phyloP scores from a whole-genome alignment of 2,888 invertebrate genomes.

The Eupsilia transversa region DNA sequence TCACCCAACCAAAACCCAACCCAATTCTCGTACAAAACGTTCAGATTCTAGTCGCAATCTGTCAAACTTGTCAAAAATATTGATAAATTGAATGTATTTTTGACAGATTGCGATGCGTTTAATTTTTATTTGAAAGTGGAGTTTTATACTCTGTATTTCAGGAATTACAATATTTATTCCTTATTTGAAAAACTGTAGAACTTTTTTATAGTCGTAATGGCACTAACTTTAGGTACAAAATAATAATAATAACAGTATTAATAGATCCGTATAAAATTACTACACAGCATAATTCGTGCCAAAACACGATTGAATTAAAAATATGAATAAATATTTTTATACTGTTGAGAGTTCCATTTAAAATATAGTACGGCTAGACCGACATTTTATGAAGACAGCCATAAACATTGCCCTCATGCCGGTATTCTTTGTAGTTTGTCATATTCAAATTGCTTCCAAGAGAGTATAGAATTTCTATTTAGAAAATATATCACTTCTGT shows the following conservation, averaged over 20 bases:
- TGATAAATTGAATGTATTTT: too few relatives aligned
- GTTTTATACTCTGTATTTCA: not conserved
- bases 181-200: not conserved
- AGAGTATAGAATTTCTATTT: conserved; percentile 31
- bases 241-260: not conserved
- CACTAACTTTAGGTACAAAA: not conserved
- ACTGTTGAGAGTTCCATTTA: not conserved
- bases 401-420: conserved; percentile 24
- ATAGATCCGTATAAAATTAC: not conserved
- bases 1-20: too few relatives aligned
- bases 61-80: too few relatives aligned
- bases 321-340: conserved; percentile 3
- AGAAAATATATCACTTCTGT: conserved; percentile 12
- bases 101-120: too few relatives aligned
- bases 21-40: too few relatives aligned
- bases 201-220: not conserved
- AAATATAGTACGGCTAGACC: conserved; percentile 7
- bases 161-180: not conserved
- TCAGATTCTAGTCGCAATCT: too few relatives aligned
- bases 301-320: not conserved
- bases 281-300: not conserved
- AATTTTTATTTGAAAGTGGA: not conserved
- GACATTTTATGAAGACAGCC: conserved; percentile 28
- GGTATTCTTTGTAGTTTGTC: conserved; percentile 23
- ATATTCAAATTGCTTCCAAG: conserved; percentile 30